phyloP scores from a whole-genome alignment of 2,888 invertebrate genomes.

The Oscheius sp. region DNA sequence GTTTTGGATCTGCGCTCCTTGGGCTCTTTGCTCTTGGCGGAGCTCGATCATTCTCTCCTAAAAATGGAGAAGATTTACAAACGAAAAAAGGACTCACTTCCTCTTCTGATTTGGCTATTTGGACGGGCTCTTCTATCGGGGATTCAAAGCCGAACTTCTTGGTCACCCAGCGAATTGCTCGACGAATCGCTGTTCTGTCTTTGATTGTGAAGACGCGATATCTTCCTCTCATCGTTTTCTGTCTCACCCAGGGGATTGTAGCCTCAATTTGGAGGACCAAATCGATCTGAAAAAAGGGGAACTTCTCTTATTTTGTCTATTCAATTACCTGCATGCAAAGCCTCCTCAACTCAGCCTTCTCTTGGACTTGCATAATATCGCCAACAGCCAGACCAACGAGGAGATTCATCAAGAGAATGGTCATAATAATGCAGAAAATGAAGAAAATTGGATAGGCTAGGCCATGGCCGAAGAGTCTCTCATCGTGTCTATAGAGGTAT shows the following conservation, averaged over 20 bases:
- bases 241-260: constrained; percentile 36
- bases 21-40: constrained; percentile 32
- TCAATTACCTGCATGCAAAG: constrained; percentile 64
- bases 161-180: not conserved
- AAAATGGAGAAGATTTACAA: not conserved
- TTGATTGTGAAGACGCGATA: constrained; percentile 6
- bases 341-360: constrained; percentile 73
- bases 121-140: not conserved
- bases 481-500: constrained; percentile 24
- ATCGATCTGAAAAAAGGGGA: constrained; percentile 36
- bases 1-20: constrained; percentile 34
- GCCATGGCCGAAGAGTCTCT: constrained; percentile 42
- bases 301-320: not conserved
- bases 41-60: constrained; percentile 42
- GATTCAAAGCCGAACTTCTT: constrained; percentile 24
- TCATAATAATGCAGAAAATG: constrained; percentile 70
- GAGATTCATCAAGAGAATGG: constrained; percentile 71
- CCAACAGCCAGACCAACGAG: constrained; percentile 74
- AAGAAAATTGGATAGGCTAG: constrained; percentile 72
- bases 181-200: not conserved
- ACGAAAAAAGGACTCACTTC: not conserved
- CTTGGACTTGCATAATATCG: constrained; percentile 75
- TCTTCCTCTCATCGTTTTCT: constrained; percentile 13
- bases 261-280: constrained; percentile 51
- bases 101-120: constrained; percentile 7